A percentile compares a stretch with the other conserved stretches of the same genome.
Evolutionary conservation across 1,140 invertebrate genomes (phyloP).

Genomic region (Penaeus chinensis): DNA sequence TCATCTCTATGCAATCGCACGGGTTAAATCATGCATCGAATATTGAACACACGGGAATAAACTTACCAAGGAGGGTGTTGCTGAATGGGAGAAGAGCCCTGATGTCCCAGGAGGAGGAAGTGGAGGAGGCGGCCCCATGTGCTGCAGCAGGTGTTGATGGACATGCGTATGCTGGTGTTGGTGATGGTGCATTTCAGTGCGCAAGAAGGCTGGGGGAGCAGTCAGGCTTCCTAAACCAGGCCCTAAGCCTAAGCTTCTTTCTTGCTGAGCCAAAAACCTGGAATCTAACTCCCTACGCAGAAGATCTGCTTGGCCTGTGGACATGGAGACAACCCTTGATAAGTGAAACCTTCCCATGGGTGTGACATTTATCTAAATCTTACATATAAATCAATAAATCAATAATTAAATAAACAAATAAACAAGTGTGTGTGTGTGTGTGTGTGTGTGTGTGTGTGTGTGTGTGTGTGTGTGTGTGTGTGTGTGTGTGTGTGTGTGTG

Average conservation of each 20-base stretch:
- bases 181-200: conserved; percentile 87
- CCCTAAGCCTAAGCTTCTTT: conserved; percentile 73
- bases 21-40: too few species aligned
- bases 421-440: too few species aligned
- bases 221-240: conserved; percentile 78
- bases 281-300: conserved; percentile 90
- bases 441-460: too few species aligned
- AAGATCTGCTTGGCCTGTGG: conserved; percentile 74
- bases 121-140: conserved; percentile 74
- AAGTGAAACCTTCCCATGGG: conserved; percentile 28
- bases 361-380: not conserved
- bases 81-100: conserved; percentile 57
- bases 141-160: conserved; percentile 77
- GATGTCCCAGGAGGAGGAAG: conserved; percentile 68
- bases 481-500: too few species aligned
- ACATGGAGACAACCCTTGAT: conserved; percentile 32
- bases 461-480: too few species aligned
- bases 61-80: conserved; percentile 56
- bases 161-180: conserved; percentile 92
- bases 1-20: not conserved
- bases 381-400: too few species aligned
- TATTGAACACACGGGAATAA: not conserved
- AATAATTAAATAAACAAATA: too few species aligned
- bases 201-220: conserved; percentile 81
- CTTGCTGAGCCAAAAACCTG: conserved; percentile 85